Percentiles rank a stretch among this genome's conserved stretches.
Conservation (phyloP, 2,113 vertebrate genomes). For the Willisornis vidua region DNA sequence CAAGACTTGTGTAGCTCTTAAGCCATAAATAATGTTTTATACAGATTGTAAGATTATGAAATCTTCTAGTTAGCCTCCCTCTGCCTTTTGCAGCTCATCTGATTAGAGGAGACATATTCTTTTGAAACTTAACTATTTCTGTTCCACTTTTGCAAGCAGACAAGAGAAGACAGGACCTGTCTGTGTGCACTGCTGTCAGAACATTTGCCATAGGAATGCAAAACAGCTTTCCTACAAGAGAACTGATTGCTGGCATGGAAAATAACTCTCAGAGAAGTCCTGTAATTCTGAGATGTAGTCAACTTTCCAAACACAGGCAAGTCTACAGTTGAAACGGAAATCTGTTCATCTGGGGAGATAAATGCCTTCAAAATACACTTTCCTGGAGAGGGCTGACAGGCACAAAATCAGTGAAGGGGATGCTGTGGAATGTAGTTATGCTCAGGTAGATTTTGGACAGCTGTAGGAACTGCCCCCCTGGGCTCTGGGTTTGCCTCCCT, state of each 20-base stretch:
- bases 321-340: not conserved
- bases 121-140: conserved; percentile 28
- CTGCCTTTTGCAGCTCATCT: conserved; percentile 1
- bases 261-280: not conserved
- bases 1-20: not conserved
- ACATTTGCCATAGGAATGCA: not conserved
- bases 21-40: conserved; percentile 58
- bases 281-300: not conserved
- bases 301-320: not conserved
- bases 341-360: not conserved
- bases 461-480: not conserved
- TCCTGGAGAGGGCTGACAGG: not conserved
- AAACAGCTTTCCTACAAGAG: not conserved
- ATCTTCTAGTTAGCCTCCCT: conserved; percentile 35
- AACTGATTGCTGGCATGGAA: not conserved
- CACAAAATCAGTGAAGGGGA: not conserved
- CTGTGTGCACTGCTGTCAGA: not conserved
- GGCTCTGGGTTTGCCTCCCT: not conserved
- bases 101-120: not conserved
- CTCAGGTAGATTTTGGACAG: not conserved
- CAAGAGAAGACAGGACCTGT: not conserved
- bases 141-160: not conserved
- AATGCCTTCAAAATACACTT: not conserved
- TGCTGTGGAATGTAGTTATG: not conserved
- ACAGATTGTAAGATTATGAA: conserved; percentile 39